These are phyloP conservation scores for Drosophila albomicans DNA, from an alignment of 1,140 invertebrate species.

Conservation along the genomic window DNA sequence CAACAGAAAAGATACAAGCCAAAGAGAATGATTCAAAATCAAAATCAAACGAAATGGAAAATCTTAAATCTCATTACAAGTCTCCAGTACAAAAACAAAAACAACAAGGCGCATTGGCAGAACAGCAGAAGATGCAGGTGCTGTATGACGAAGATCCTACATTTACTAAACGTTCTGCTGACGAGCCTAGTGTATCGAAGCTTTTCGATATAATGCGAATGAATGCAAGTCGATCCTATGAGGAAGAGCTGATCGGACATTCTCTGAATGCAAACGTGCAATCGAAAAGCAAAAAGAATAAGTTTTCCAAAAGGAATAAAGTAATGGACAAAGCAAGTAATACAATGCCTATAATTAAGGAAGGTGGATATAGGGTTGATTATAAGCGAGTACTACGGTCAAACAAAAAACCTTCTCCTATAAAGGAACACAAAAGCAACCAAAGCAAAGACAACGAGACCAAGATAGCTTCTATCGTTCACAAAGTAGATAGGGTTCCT, in stretches of 20 bases:
- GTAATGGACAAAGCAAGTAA: not conserved
- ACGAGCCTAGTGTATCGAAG: conserved; percentile 7
- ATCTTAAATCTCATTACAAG: too few relatives aligned
- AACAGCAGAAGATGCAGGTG: not conserved
- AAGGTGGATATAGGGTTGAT: conserved; percentile 3
- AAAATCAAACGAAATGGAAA: not conserved
- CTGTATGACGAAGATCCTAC: conserved; percentile 13
- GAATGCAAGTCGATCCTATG: not conserved
- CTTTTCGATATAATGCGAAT: conserved; percentile 3
- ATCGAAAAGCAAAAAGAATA: not conserved
- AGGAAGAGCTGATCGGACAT: not conserved
- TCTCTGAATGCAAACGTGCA: not conserved
- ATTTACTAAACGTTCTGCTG: not conserved
- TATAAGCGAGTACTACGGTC: not conserved
- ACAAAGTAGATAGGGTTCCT: not conserved
- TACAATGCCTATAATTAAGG: not conserved
- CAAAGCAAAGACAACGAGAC: not conserved
- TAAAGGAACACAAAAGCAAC: not conserved
- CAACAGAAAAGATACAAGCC: not conserved
- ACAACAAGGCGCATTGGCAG: too few relatives aligned
- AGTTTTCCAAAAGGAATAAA: not conserved
- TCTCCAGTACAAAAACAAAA: not conserved
- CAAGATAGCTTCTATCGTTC: not conserved
- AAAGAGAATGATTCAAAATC: not conserved
- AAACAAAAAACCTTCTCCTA: not conserved